Evolutionary conservation across 2,888 invertebrate genomes (phyloP), one percentile per base, ranked within the genome.

Genomic region (Cryptophagus acutangulus): DNA sequence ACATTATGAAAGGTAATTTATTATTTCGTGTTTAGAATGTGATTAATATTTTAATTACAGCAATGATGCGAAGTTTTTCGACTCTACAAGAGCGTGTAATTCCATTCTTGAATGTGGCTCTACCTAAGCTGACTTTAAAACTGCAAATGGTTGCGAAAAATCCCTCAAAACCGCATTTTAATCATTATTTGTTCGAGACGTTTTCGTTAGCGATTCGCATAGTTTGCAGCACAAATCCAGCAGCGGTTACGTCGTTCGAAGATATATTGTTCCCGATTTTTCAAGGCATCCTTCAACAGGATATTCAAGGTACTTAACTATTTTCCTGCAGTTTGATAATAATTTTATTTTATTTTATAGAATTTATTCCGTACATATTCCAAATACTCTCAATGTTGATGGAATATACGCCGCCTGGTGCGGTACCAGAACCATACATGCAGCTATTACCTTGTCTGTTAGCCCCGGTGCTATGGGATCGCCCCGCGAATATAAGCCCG

Each of bases 291-390:
- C 72, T 99, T 12, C 88, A 91, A 55, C 87, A 94, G 63, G 97
- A 99, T 67, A 85, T 92, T 17, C 85, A 88, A 77, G 88, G 88
- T 87, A 64, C 5, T 10, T 26, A 6, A 20, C 20, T 20, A 20
- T 20, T 20, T 33, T 30, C 3, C 16, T 37, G 33, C 15, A 17
- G 17, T 37, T 8, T n/a, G n/a, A n/a, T n/a, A 38, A 8, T 37
- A 34, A 17, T 17, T 37, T 13, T n/a, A n/a, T 17, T 41, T 8
- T 20, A 20, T 54, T 43, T 74, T 67, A 16, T 77, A 81, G 97
- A 97, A 69, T 96, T 99, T 73, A 88, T 96, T 71, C 97, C 97
- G 0, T 99, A 99, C 71, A 92, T 95, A 33, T 96, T 99, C 69
- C 99, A 99, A 87, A 84, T 99, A 71, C 73, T 97, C 26, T 91